Conservation (phyloP, 2,888 invertebrate genomes). For the Dolichopus griseipennis region DNA sequence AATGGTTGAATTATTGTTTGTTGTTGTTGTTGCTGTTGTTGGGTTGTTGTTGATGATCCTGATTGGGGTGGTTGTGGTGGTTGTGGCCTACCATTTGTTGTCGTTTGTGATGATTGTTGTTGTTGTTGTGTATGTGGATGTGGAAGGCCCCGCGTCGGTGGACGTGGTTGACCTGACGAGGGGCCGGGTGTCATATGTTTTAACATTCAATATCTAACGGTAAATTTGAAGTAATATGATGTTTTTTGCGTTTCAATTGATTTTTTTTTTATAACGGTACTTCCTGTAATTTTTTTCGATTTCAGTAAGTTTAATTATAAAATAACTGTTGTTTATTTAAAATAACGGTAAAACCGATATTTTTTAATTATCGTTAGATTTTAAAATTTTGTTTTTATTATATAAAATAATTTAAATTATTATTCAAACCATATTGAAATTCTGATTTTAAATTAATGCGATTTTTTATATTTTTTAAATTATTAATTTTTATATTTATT, state of each 20-base stretch:
- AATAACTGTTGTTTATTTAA: no score
- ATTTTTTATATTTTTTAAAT: neutral
- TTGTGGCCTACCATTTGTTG: neutral
- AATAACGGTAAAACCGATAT: no score
- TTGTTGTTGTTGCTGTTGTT: no score
- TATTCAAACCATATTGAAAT: neutral
- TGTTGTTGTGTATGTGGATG: conserved; percentile 37
- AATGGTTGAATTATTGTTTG: conserved; percentile 50
- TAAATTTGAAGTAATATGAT: conserved; percentile 8
- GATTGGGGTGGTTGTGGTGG: neutral
- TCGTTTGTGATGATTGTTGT: neutral
- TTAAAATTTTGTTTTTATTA: neutral
- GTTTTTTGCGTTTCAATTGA: no score
- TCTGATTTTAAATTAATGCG: neutral
- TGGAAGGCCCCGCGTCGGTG: conserved; percentile 24
- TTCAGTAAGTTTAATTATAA: no score
- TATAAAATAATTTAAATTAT: neutral
- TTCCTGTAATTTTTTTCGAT: no score
- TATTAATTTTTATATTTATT: neutral
- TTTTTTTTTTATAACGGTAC: no score
- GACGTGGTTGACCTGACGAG: conserved; percentile 37
- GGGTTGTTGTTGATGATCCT: neutral
- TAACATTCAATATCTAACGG: conserved; percentile 24
- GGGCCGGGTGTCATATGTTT: conserved; percentile 34
- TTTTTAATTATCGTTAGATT: no score